Evolutionary conservation across 1,140 invertebrate species (phyloP).

Genomic region (Drosophila varians): DNA sequence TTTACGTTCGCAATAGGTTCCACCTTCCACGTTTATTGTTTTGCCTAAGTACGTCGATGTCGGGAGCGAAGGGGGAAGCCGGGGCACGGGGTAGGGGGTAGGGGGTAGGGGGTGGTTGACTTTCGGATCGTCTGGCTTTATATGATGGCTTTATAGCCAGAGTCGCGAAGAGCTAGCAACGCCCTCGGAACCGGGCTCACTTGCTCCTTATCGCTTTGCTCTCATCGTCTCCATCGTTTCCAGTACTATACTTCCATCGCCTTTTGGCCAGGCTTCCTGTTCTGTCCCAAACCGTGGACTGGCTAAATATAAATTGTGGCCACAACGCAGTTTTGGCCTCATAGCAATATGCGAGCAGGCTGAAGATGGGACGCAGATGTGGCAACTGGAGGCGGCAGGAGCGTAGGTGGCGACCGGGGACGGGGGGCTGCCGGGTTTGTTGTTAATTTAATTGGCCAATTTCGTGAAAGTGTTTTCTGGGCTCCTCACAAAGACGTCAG

Average conservation of each 20-base stretch:
- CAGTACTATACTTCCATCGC: conserved; percentile 21
- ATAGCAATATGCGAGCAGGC: not conserved
- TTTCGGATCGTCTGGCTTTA: conserved; percentile 38
- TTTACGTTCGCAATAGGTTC: conserved; percentile 81
- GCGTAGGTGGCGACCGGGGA: conserved; percentile 24
- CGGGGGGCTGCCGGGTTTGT: conserved; percentile 53
- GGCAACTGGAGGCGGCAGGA: not conserved
- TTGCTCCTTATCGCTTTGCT: conserved; percentile 62
- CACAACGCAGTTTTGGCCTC: conserved; percentile 45
- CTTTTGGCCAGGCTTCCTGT: conserved; percentile 64
- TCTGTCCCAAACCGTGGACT: conserved; percentile 66
- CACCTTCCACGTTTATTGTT: conserved; percentile 81
- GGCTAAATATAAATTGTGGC: conserved; percentile 63
- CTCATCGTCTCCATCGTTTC: conserved; percentile 50
- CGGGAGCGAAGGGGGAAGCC: conserved; percentile 11
- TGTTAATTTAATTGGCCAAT: conserved; percentile 80
- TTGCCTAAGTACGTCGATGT: conserved; percentile 64
- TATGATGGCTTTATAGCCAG: conserved; percentile 65
- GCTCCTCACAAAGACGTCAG: conserved; percentile 33
- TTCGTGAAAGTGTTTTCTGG: conserved; percentile 69
- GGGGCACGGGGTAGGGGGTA: too few relatives aligned
- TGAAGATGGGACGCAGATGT: not conserved
- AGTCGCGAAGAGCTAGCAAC: conserved; percentile 67
- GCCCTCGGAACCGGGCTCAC: conserved; percentile 65
- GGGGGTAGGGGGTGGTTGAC: not conserved